These are phyloP conservation scores for Darevskia mixta DNA, from an alignment of 2,797 vertebrate species.

Conservation along the genomic window DNA sequence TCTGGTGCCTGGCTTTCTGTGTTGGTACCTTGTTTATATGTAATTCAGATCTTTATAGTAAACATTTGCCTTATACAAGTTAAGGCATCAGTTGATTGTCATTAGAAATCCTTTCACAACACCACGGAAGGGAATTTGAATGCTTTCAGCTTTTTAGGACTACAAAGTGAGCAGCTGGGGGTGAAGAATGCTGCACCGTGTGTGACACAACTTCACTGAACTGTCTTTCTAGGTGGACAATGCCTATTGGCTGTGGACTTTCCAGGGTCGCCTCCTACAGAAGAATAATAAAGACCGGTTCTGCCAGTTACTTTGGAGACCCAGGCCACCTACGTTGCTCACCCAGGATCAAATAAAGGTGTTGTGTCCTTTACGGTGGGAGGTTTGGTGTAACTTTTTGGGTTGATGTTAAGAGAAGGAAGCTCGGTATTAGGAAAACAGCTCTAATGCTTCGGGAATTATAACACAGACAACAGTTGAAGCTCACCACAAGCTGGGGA, in stretches of 20 bases:
- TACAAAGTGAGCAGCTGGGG: neutral
- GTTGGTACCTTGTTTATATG: neutral
- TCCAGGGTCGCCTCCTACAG: slow-evolving; percentile 97
- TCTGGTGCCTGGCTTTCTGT: too few relatives aligned
- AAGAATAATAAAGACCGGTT: slow-evolving; percentile 98
- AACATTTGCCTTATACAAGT: neutral
- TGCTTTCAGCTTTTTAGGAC: neutral
- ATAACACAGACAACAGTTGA: neutral
- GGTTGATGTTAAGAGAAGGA: neutral
- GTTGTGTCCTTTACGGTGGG: neutral
- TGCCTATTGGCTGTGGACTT: slow-evolving; percentile 98
- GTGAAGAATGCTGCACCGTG: too few relatives aligned
- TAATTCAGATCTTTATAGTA: neutral
- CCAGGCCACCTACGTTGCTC: slow-evolving; percentile 90
- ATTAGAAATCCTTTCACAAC: neutral
- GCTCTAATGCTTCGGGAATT: neutral
- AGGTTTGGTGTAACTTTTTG: neutral
- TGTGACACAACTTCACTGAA: neutral
- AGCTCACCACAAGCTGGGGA: too few relatives aligned
- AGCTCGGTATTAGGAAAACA: neutral
- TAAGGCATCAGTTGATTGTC: neutral
- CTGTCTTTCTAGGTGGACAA: slow-evolving; percentile 90
- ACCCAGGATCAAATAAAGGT: slow-evolving; percentile 91
- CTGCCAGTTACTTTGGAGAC: slow-evolving; percentile 98
- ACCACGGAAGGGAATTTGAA: neutral